phyloP scores from a whole-genome alignment of 2,113 vertebrate species.

The Benitochromis conjunctus region DNA sequence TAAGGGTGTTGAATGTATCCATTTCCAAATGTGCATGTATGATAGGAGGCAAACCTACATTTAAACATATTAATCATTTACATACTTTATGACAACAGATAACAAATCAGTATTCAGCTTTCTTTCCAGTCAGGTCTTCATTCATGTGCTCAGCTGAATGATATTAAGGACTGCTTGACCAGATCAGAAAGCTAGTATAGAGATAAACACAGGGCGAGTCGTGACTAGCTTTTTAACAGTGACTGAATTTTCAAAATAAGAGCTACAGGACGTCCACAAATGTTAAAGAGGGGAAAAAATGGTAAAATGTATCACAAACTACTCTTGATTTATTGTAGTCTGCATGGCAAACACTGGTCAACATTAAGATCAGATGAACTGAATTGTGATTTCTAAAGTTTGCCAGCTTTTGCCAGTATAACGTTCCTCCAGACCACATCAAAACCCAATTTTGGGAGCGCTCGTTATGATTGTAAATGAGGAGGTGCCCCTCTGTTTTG shows the following conservation, averaged over 20 bases:
- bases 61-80: not conserved
- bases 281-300: not conserved
- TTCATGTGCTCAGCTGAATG: not conserved
- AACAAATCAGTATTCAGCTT: not conserved
- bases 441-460: slow-evolving; percentile 25
- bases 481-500: slow-evolving; percentile 53
- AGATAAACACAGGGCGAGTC: not conserved
- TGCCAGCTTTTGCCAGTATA: not conserved
- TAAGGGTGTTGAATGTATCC: not conserved
- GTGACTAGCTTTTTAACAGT: not conserved
- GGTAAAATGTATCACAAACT: not conserved
- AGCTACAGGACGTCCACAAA: not conserved
- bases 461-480: slow-evolving; percentile 42
- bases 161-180: not conserved
- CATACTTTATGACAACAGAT: not conserved
- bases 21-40: not conserved
- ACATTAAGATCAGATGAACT: not conserved
- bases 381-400: slow-evolving; percentile 9
- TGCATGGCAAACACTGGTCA: not conserved
- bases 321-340: not conserved
- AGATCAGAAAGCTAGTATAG: not conserved
- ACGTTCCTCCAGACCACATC: slow-evolving; percentile 43
- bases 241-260: not conserved
- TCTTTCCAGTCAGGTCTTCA: not conserved
- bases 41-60: not conserved